phyloP scores from a whole-genome alignment of 2,113 vertebrate species.

The Callorhinus ursinus region DNA sequence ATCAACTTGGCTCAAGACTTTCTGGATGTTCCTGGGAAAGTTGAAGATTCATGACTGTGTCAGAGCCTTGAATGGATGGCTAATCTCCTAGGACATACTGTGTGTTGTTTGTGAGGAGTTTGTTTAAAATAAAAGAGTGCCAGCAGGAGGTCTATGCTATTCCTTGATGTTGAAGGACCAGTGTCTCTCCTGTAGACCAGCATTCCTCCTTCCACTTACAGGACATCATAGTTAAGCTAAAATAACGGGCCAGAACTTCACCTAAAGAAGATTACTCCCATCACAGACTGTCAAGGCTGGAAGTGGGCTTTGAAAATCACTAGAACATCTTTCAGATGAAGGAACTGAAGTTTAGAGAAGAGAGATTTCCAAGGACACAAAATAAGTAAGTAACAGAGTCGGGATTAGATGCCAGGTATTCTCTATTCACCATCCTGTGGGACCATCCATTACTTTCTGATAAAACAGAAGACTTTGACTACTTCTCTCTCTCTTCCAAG shows the following conservation, averaged over 20 bases:
- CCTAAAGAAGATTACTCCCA: neutral
- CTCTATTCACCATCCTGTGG: neutral
- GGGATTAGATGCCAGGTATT: neutral
- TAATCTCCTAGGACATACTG: neutral
- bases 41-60: neutral
- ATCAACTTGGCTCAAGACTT: neutral
- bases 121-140: neutral
- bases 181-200: neutral
- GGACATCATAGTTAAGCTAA: neutral
- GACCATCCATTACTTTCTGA: neutral
- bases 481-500: neutral
- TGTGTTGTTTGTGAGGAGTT: neutral
- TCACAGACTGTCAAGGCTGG: neutral
- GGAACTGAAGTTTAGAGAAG: neutral
- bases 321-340: neutral
- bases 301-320: neutral
- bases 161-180: neutral
- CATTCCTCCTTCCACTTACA: neutral
- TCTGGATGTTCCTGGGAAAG: neutral
- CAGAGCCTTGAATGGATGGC: neutral
- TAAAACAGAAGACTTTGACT: neutral
- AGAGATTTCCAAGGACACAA: neutral
- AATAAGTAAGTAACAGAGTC: neutral
- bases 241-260: neutral
- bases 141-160: neutral